Evolutionary conservation across 2,797 vertebrate species (phyloP), one percentile per base, ranked within the genome.

Genomic region (Crenuchus spilurus): DNA sequence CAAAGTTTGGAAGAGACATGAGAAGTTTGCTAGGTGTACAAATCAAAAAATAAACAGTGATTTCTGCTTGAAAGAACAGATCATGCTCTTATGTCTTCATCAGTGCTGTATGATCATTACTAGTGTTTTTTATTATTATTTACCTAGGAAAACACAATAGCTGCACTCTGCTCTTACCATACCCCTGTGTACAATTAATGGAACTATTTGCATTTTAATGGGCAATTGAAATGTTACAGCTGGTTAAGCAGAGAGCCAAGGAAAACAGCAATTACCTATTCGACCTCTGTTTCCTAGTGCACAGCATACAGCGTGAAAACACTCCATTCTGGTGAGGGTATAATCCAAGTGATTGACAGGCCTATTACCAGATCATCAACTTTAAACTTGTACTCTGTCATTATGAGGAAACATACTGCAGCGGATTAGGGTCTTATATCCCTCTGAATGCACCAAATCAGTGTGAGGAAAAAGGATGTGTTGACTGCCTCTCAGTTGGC

Each of bases 131-230:
- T 39, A 78, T 82, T 67, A 82, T 77, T 86, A 85, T 87, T 89
- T 86, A 85, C 84, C 81, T 76, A 81, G 82, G 77, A 81, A 86
- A 88, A 85, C 68, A 85, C 67, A 86, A 80, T 80, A 41, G 75
- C 70, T 66, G 69, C 58, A 73, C 83, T 84, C 67, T 79, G 82
- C 82, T 80, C 80, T 88, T 83, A 84, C 71, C 79, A 71, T 63
- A 76, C 79, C 80, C 78, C 48, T 42, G 81, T 76, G 84, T 80
- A 82, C 85, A 86, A 88, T 89, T 90, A 91, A 86, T 84, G 76
- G 72, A 87, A 84, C 79, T 60, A 88, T 91, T 91, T 86, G 86
- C 87, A 90, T 91, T 90, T 89, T 88, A 90, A 91, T 91, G 75
- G 73, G 39, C 78, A 83, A 84, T 83, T 85, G 78, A 88, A 87